Evolutionary conservation across 1,140 invertebrate species (phyloP), one percentile per base, ranked within the genome.

Genomic region (Ips typographus): DNA sequence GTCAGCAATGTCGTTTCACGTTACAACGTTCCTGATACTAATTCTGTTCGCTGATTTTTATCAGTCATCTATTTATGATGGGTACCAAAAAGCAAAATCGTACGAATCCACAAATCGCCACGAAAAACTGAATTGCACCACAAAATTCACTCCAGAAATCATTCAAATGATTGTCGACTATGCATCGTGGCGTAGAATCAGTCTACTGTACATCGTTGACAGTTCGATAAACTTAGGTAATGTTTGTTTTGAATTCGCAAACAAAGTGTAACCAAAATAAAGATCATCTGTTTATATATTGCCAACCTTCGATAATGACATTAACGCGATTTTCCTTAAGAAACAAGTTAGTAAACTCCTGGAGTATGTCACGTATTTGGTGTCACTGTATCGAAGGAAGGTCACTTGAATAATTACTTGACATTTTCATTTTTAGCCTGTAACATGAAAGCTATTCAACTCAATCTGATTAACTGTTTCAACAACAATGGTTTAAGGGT

Each of bases 91-190:
- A 22, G 22, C 22, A 22, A 22, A 22, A 22, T 22, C 22, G 22
- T 22, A 22, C 22, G 22, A 22, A 22, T 22, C 22, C 22, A 22
- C 22, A 22, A 22, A 22, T 22, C 22, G 22, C 22, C 22, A 49
- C 44, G 62, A 65, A 53, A 65, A 65, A 3, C 57, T 53, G 39
- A 68, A 61, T 56, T 68, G 67, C 36, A 36, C 67, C 37, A 62
- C 59, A 3, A 53, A 53, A 39, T 62, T 68, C 8, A 64, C 51
- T 2, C 58, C 42, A 38, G 68, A 43, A 38, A 59, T 70, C 4
- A 41, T 64, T 40, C 51, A 70, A 40, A 3, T 70, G 42, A 57
- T 70, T 38, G 41, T 70, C n/a, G 60, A 70, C 22, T 70, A 70
- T 42, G 44, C 68, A 1, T 40, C n/a, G n/a, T 70, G 68, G 68